Evolutionary conservation across 2,888 invertebrate species (phyloP).

Genomic region (Monochamus alternatus): DNA sequence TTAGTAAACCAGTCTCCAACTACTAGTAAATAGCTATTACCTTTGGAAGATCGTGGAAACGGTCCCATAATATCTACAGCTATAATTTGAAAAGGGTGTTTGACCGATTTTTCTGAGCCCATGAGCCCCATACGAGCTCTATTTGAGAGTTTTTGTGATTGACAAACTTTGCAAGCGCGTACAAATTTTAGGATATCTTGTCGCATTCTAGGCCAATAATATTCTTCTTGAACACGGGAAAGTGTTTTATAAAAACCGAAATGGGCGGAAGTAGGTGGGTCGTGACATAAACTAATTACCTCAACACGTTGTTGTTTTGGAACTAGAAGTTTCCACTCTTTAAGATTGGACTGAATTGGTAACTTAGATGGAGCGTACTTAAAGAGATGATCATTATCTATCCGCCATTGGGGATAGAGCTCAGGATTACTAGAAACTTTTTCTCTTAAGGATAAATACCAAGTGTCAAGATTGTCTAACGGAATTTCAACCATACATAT

Average conservation of each 20-base stretch:
- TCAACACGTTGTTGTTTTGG: constrained; percentile 20
- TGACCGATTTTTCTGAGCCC: constrained; percentile 45
- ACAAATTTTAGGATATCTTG: constrained; percentile 46
- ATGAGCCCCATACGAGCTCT: constrained; percentile 42
- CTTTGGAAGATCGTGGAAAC: constrained; percentile 45
- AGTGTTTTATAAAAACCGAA: constrained; percentile 52
- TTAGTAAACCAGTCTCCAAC: constrained; percentile 42
- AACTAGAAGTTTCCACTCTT: constrained; percentile 40
- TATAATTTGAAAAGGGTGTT: constrained; percentile 46
- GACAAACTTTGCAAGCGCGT: constrained; percentile 46
- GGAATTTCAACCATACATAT: constrained; percentile 8
- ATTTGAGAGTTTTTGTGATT: constrained; percentile 48
- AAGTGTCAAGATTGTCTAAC: constrained; percentile 26
- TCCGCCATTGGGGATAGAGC: constrained; percentile 38
- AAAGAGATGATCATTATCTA: constrained; percentile 24
- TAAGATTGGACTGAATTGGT: constrained; percentile 22
- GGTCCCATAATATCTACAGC: constrained; percentile 50
- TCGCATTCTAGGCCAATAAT: constrained; percentile 50
- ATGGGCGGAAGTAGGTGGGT: constrained; percentile 41
- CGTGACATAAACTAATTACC: constrained; percentile 34
- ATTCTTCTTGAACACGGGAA: constrained; percentile 41
- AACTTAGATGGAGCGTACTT: not conserved
- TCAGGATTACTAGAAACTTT: constrained; percentile 36
- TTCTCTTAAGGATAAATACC: constrained; percentile 28
- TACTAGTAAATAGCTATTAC: constrained; percentile 43